Evolutionary conservation across 2,888 invertebrate species (phyloP).

Genomic region (Bhutanitis thaidina): DNA sequence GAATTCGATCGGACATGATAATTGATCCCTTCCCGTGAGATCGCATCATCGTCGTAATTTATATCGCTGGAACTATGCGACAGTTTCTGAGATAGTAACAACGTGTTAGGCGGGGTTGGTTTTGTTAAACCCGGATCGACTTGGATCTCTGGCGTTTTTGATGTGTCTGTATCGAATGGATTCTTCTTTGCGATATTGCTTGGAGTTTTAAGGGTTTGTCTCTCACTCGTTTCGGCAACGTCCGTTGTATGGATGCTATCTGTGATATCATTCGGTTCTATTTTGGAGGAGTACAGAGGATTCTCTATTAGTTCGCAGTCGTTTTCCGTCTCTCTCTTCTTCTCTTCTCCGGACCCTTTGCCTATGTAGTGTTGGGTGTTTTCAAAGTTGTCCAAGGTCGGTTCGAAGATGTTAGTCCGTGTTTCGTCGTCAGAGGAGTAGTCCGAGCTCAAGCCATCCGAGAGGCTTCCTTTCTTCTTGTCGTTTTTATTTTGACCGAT

Average conservation of each 20-base stretch:
- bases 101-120: constrained; percentile 72
- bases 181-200: constrained; percentile 54
- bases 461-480: constrained; percentile 83
- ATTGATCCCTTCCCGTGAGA: constrained; percentile 36
- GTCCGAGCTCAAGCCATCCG: constrained; percentile 81
- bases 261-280: constrained; percentile 56
- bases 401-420: constrained; percentile 71
- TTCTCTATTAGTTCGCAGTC: constrained; percentile 70
- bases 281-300: constrained; percentile 71
- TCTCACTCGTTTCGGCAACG: constrained; percentile 75
- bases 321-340: constrained; percentile 44
- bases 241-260: constrained; percentile 45
- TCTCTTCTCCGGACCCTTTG: constrained; percentile 37
- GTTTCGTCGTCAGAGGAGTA: constrained; percentile 77
- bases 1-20: constrained; percentile 76
- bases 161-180: constrained; percentile 55
- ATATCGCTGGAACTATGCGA: constrained; percentile 87
- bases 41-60: constrained; percentile 55
- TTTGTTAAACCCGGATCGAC: constrained; percentile 60
- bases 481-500: constrained; percentile 65
- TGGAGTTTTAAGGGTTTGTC: constrained; percentile 55
- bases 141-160: constrained; percentile 83
- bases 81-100: constrained; percentile 81
- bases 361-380: constrained; percentile 73
- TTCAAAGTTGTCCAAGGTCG: constrained; percentile 72